Evolutionary conservation across 2,113 vertebrate species (phyloP).

Genomic region (Ammodytes dubius): DNA sequence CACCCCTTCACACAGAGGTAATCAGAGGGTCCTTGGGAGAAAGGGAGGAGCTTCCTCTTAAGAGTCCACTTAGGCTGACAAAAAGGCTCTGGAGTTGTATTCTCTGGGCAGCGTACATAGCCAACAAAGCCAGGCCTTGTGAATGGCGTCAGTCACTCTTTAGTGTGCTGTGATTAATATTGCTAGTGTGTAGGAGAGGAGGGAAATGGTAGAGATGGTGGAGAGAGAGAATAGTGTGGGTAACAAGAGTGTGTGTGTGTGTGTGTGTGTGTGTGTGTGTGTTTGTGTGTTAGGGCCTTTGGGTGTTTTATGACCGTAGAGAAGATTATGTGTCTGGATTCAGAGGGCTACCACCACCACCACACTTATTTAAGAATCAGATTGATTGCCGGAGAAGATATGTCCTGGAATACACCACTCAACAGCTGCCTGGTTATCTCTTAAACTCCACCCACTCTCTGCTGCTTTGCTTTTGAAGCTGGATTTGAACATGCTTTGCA

Average conservation of each 20-base stretch:
- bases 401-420: conserved; percentile 37
- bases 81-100: conserved; percentile 88
- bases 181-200: conserved; percentile 68
- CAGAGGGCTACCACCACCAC: not conserved
- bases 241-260: conserved; percentile 28
- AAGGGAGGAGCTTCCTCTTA: conserved; percentile 80
- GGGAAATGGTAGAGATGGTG: conserved; percentile 59
- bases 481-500: conserved; percentile 67
- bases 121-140: conserved; percentile 85
- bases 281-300: conserved; percentile 23
- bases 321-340: conserved; percentile 24
- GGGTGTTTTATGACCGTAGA: not conserved
- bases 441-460: conserved; percentile 12
- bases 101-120: conserved; percentile 83
- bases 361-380: conserved; percentile 11
- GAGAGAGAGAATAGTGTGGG: conserved; percentile 23
- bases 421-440: conserved; percentile 57
- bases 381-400: conserved; percentile 9
- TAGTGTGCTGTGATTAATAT: conserved; percentile 92
- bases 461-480: conserved; percentile 44
- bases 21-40: conserved; percentile 83
- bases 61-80: conserved; percentile 91
- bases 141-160: conserved; percentile 91
- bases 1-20: conserved; percentile 83
- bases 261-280: conserved; percentile 20